Evolutionary conservation across 2,113 vertebrate species (phyloP), one percentile per base, ranked within the genome.

Genomic region (Vanacampus margaritifer): DNA sequence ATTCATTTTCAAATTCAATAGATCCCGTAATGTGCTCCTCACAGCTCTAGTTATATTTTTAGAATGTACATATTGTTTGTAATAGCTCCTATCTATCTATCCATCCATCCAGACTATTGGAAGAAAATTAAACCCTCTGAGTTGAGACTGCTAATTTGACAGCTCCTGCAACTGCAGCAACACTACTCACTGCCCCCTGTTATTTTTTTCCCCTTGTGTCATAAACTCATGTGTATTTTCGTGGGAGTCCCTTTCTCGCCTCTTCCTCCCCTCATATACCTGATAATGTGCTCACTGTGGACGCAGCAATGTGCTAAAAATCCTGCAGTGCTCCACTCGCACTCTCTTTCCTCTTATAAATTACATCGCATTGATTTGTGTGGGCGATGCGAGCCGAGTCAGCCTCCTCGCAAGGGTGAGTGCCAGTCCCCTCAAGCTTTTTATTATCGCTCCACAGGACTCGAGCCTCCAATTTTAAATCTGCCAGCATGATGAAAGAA

Each of bases 401-500:
- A 73, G 86, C 82, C 66, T 43, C 61, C 62, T 36, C 63, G 76
- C 72, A 78, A 73, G 79, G 78, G 61, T 58, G 51, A 67, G 78
- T 73, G 84, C 80, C 83, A 79, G 69, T 1, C 16, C n/a, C 19
- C 79, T 84, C n/a, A 84, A 81, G 77, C 76, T 61, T 77, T 79
- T 79, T 69, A 69, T 83, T 67, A 67, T 80, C 56, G 53, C 72
- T 60, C 60, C 82, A 67, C 79, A 88, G 87, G 79, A 78, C 70
- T 68, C 65, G 16, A 8, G 65, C 66, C 74, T 69, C 65, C 19
- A 51, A n/a, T 72, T n/a, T 73, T 63, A 67, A 74, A 39, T 69
- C 84, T 79, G 79, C 72, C 84, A 88, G 66, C 74, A 93, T 92
- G 91, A 91, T 92, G 84, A 93, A 91, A 71, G 91, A 90, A 72